Evolutionary conservation across 2,113 vertebrate genomes (phyloP).

Genomic region (Rhagologus leucostigma): DNA sequence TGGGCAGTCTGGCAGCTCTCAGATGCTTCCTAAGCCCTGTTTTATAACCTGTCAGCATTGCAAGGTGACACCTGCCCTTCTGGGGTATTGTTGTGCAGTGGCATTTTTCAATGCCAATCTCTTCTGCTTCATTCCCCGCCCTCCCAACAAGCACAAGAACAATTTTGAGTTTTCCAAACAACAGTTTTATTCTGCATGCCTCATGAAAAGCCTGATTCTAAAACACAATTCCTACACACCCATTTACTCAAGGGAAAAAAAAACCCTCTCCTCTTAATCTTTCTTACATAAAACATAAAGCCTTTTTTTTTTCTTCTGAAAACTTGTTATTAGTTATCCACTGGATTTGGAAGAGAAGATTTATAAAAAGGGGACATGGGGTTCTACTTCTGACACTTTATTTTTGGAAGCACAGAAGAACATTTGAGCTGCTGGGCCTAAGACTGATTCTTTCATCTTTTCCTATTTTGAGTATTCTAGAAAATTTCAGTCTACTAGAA

Average conservation of each 20-base stretch:
- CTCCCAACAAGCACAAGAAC: background rate
- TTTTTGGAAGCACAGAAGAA: background rate
- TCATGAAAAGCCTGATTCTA: background rate
- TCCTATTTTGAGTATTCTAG: background rate
- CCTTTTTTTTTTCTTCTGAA: background rate
- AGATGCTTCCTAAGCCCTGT: background rate
- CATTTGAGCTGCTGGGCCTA: background rate
- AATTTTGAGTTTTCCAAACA: background rate
- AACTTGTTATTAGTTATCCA: background rate
- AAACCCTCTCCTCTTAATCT: background rate
- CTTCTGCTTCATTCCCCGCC: background rate
- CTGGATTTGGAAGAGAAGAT: background rate
- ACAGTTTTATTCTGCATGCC: background rate
- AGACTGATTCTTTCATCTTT: background rate
- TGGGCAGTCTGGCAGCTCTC: background rate
- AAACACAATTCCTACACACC: background rate
- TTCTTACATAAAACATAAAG: background rate
- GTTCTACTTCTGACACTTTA: background rate
- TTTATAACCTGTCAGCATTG: background rate
- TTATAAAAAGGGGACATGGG: background rate
- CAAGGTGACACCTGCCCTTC: background rate
- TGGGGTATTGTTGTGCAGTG: background rate
- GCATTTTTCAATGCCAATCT: background rate
- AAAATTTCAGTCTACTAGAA: background rate
- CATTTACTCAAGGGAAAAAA: background rate